These are phyloP conservation scores for Polydesmus complanatus DNA, from an alignment of 2,888 invertebrate species.

Conservation along the genomic window DNA sequence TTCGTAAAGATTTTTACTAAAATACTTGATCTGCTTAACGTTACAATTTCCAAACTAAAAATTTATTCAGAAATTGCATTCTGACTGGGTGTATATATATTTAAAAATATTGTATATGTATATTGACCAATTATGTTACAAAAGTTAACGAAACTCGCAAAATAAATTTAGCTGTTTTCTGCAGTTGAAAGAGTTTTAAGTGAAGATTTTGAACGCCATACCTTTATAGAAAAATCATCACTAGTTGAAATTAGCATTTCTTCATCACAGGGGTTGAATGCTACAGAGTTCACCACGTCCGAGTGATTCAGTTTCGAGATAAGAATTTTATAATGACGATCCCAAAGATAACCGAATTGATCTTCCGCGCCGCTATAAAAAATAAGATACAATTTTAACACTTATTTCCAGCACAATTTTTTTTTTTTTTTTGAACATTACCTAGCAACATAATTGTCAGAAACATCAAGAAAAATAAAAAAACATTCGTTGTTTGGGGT, in stretches of 20 bases:
- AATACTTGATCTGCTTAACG: no score
- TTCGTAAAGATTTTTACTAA: no score
- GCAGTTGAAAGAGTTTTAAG: background rate
- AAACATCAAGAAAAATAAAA: slow-evolving; percentile 71
- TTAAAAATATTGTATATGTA: no score
- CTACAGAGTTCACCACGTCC: slow-evolving; percentile 71
- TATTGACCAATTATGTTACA: no score
- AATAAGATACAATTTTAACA: background rate
- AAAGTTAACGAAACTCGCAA: no score
- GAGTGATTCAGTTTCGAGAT: slow-evolving; percentile 57
- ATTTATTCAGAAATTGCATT: no score
- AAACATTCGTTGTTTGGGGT: slow-evolving; percentile 73
- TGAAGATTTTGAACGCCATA: slow-evolving; percentile 33
- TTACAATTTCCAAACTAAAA: no score
- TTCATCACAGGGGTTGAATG: slow-evolving; percentile 64
- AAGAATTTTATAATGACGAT: slow-evolving; percentile 64
- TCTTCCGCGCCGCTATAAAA: slow-evolving; percentile 61
- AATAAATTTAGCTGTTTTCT: no score
- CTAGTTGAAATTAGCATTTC: slow-evolving; percentile 70
- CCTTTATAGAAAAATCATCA: slow-evolving; percentile 62
- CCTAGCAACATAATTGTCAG: slow-evolving; percentile 69
- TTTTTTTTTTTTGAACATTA: no score
- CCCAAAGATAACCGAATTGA: slow-evolving; percentile 69
- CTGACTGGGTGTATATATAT: no score
- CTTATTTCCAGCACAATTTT: background rate